Conservation (phyloP, 2,888 invertebrate species). For the Oligia fasciuncula region DNA sequence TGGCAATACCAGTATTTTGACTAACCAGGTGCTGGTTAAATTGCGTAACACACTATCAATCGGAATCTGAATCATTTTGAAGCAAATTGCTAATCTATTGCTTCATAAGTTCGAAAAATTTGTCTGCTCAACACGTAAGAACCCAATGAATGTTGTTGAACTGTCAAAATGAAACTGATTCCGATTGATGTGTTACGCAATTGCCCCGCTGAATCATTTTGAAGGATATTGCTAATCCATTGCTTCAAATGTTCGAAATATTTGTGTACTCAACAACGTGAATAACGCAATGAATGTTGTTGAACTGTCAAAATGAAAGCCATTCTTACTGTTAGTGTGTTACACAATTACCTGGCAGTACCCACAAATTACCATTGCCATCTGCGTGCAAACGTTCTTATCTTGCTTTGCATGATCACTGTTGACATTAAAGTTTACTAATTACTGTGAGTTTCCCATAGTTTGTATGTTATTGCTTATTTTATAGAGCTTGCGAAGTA, state of each 20-base stretch:
- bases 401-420: constrained; percentile 43
- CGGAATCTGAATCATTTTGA: no score
- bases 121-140: no score
- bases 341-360: not conserved
- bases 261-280: no score
- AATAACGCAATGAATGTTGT: not conserved
- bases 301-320: not conserved
- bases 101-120: no score
- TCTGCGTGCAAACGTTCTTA: constrained; percentile 51
- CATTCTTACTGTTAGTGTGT: not conserved
- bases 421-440: constrained; percentile 53
- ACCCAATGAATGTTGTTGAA: no score
- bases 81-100: no score
- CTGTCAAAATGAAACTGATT: no score
- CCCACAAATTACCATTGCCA: constrained; percentile 40
- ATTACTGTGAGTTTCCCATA: constrained; percentile 66
- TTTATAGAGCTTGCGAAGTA: constrained; percentile 64
- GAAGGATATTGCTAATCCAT: not conserved
- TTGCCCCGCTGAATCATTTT: not conserved
- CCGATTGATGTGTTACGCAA: no score
- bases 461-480: constrained; percentile 65
- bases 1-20: not conserved
- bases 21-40: not conserved
- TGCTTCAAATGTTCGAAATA: no score
- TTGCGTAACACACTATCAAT: no score